Evolutionary conservation across 2,888 invertebrate species (phyloP).

Genomic region (Hirudinaria manillensis): DNA sequence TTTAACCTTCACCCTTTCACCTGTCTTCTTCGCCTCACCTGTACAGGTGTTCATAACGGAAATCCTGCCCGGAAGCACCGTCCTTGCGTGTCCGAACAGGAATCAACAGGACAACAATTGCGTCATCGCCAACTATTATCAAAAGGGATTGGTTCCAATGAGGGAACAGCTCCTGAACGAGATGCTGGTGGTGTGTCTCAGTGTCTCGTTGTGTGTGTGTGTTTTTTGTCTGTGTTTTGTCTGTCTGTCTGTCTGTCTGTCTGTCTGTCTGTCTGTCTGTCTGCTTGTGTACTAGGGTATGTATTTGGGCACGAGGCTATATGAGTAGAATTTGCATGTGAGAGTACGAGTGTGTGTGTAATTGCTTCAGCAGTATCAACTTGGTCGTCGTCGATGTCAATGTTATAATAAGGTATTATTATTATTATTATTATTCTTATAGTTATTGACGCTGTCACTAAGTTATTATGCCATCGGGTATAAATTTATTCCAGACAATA

Average conservation of each 20-base stretch:
- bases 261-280: neutral
- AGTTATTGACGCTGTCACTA: no score
- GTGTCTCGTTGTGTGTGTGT: neutral
- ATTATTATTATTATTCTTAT: no score
- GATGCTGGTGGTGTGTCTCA: slow-evolving; percentile 14
- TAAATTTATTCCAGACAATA: no score
- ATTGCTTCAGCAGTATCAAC: no score
- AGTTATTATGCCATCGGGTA: no score
- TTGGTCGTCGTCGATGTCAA: no score
- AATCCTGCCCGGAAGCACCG: slow-evolving; percentile 18
- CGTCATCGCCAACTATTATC: slow-evolving; percentile 29
- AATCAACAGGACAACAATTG: slow-evolving; percentile 25
- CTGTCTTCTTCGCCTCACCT: no score
- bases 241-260: neutral
- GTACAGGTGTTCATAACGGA: slow-evolving; percentile 24
- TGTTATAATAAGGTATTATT: no score
- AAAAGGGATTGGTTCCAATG: slow-evolving; percentile 2
- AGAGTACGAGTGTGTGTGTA: no score
- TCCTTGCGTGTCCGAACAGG: slow-evolving; percentile 9
- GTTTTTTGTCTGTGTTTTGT: neutral
- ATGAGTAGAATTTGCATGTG: no score
- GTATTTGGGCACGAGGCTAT: no score
- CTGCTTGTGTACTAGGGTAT: neutral
- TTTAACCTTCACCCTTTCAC: no score
- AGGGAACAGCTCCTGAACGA: slow-evolving; percentile 14